phyloP scores from a whole-genome alignment of 2,888 invertebrate genomes.

The Mylabris sibirica region DNA sequence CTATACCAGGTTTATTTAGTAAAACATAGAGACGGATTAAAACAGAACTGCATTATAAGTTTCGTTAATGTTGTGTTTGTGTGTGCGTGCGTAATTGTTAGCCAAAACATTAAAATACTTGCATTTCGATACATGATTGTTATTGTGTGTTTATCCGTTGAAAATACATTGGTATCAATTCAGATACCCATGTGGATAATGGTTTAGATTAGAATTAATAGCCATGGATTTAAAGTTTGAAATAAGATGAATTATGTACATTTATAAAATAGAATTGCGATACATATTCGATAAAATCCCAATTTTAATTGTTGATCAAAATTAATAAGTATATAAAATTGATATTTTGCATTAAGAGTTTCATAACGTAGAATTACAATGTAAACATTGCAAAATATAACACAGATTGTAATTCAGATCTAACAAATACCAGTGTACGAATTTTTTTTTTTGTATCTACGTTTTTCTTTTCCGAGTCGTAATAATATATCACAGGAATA shows the following conservation, averaged over 20 bases:
- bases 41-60: conserved; percentile 20
- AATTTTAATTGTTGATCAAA: background rate
- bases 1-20: conserved; percentile 19
- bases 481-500: too few species aligned
- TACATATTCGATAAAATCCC: background rate
- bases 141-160: background rate
- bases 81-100: background rate
- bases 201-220: background rate
- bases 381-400: too few species aligned
- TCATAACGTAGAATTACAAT: too few species aligned
- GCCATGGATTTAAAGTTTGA: background rate
- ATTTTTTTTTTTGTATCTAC: too few species aligned
- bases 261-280: background rate
- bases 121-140: background rate
- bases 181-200: background rate
- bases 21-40: background rate
- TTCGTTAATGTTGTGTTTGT: background rate
- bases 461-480: too few species aligned
- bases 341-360: too few species aligned
- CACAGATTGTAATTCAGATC: too few species aligned
- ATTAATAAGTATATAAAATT: too few species aligned
- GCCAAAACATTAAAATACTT: background rate
- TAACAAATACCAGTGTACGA: too few species aligned
- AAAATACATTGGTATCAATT: background rate
- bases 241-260: background rate